Evolutionary conservation across 2,797 vertebrate species (phyloP), one percentile per base, ranked within the genome.

Genomic region (Babyrousa celebensis): DNA sequence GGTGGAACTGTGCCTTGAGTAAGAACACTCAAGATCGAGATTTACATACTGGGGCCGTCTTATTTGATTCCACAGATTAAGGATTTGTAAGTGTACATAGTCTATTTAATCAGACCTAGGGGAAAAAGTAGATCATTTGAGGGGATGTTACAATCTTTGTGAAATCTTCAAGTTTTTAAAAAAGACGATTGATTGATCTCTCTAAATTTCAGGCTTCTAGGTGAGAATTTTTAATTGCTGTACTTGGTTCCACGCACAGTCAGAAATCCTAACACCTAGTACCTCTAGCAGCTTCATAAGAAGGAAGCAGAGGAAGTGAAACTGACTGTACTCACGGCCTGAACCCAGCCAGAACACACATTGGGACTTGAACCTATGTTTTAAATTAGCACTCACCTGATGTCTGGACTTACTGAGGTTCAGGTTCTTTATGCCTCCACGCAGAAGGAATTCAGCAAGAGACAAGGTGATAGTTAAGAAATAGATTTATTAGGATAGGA

Each of bases 101-200:
- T 80, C 21, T 88, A 70, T 70, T 87, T 88, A 15, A 79, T 54
- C 25, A 84, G n/a, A 77, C 2, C 12, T 54, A 80, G 75, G 52
- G 17, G 2, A 18, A 43, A 20, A 56, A 68, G 67, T 27, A 60
- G 62, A 56, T 63, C 14, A 5, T 58, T 9, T 43, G 17, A 88
- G 10, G 21, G 56, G 2, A 40, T 84, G 43, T 40, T 88, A 58
- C 16, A 60, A n/a, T 74, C 27, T 78, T 77, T 79, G 48, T 85
- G 70, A 95, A 91, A 87, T 62, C 32, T 90, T 60, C 9, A 75
- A 32, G 2, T 72, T 87, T 70, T 58, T 5, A 29, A 92, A 92
- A 36, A 32, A 62, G 4, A 6, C 27, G 17, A 84, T 96, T 94
- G 85, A 43, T 72, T 62, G 54, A 79, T 27, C 10, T 82, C 63